Conservation (phyloP, 2,797 vertebrate species). For the Oreortyx pictus region DNA sequence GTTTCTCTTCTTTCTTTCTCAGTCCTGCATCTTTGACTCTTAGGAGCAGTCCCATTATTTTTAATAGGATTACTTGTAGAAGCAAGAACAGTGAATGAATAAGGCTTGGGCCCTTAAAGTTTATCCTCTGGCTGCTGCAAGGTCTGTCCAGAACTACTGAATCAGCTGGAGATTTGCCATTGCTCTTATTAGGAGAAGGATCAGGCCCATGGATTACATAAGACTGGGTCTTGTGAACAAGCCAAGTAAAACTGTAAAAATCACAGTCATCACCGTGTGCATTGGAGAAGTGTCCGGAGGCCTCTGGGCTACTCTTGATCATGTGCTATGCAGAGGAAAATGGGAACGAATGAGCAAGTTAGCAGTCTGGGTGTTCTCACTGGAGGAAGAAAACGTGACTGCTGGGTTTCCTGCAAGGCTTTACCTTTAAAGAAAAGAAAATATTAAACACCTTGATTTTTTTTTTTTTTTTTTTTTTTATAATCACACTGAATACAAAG, state of each 20-base stretch:
- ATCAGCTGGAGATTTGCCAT: slow-evolving; percentile 49
- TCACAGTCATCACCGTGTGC: not conserved
- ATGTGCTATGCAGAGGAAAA: not conserved
- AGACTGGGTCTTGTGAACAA: slow-evolving; percentile 17
- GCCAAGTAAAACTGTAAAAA: slow-evolving; percentile 39
- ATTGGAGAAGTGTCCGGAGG: not conserved
- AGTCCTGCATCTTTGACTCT: not conserved
- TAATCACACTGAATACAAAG: not conserved
- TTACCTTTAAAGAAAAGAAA: slow-evolving; percentile 17
- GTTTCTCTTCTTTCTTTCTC: not conserved
- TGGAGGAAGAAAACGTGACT: slow-evolving; percentile 3
- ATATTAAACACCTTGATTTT: not conserved
- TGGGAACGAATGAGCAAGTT: not conserved
- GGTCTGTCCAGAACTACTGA: slow-evolving; percentile 27
- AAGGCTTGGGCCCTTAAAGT: slow-evolving; percentile 11
- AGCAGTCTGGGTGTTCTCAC: slow-evolving; percentile 13
- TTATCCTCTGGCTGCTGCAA: slow-evolving; percentile 16
- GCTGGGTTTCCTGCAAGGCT: not conserved
- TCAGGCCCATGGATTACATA: not conserved
- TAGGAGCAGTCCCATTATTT: slow-evolving; percentile 25
- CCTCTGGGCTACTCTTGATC: not conserved
- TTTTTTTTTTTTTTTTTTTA: too few relatives aligned
- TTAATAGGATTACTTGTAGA: slow-evolving; percentile 37
- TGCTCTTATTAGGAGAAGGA: slow-evolving; percentile 49
- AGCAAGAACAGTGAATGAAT: slow-evolving; percentile 36